A percentile compares a stretch with the other conserved stretches of the same genome.
Evolutionary conservation across 2,888 invertebrate species (phyloP).

Genomic region (Drosophila pullipes): DNA sequence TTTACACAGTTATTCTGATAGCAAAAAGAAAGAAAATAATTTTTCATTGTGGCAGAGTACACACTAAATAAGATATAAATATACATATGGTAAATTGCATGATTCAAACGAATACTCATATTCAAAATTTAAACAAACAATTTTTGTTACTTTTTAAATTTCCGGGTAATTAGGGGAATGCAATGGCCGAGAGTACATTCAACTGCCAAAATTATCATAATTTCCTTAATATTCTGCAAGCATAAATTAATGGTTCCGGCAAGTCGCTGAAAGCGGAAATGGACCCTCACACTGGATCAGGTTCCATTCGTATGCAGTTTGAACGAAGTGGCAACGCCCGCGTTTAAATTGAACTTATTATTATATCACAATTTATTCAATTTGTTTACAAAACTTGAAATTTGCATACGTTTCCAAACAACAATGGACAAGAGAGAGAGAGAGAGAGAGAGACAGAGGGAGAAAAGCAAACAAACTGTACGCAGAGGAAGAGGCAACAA

Average conservation of each 20-base stretch:
- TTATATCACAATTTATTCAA: slow-evolving; percentile 70
- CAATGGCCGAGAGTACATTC: slow-evolving; percentile 50
- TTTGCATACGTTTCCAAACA: slow-evolving; percentile 62
- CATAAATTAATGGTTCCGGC: slow-evolving; percentile 24
- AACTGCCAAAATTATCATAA: slow-evolving; percentile 43
- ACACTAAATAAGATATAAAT: not conserved
- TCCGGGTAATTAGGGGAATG: slow-evolving; percentile 23
- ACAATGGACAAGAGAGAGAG: slow-evolving; percentile 1
- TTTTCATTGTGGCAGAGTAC: not conserved
- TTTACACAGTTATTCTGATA: slow-evolving; percentile 13
- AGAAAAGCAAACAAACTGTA: slow-evolving; percentile 35
- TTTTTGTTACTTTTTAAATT: slow-evolving; percentile 9
- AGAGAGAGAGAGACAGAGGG: no score
- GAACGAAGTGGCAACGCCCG: slow-evolving; percentile 13
- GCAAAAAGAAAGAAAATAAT: slow-evolving; percentile 25
- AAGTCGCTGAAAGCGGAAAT: slow-evolving; percentile 34
- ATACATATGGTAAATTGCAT: not conserved
- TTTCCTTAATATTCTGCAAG: slow-evolving; percentile 26
- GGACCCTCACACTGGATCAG: slow-evolving; percentile 11
- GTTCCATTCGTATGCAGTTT: slow-evolving; percentile 12
- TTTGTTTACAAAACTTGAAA: slow-evolving; percentile 59
- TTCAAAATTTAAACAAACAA: not conserved
- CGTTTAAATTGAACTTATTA: slow-evolving; percentile 26
- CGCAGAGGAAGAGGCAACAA: slow-evolving; percentile 29
- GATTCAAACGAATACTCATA: slow-evolving; percentile 5